phyloP scores from a whole-genome alignment of 2,888 invertebrate species.

The Agrochola macilenta region DNA sequence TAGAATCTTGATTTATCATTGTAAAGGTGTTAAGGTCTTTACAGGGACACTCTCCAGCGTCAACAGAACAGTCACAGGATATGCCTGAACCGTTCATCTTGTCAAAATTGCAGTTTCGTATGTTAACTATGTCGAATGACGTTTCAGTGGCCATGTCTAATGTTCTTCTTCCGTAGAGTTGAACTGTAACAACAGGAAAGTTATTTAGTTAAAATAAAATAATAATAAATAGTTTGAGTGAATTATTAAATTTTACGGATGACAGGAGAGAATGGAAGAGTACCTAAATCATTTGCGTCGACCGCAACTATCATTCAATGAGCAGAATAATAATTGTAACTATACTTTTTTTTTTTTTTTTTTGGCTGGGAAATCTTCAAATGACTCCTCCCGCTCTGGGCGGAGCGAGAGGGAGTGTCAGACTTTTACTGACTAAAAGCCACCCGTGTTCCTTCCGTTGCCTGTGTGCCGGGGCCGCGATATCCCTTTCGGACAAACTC shows the following conservation, averaged over 20 bases:
- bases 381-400: too few species aligned
- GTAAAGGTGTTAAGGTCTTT: too few species aligned
- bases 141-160: background rate
- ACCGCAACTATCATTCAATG: background rate
- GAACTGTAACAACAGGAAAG: conserved; percentile 13
- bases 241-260: background rate
- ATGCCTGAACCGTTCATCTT: background rate
- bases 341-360: too few species aligned
- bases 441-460: too few species aligned
- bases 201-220: background rate
- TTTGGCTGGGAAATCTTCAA: too few species aligned
- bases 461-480: too few species aligned
- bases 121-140: background rate
- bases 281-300: background rate
- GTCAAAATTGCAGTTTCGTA: conserved; percentile 2
- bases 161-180: background rate
- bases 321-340: too few species aligned
- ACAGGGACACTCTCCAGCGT: background rate
- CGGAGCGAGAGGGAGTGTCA: too few species aligned
- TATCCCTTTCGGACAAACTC: too few species aligned
- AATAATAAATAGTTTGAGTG: background rate
- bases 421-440: too few species aligned
- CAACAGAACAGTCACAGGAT: too few species aligned
- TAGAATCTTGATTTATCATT: conserved; percentile 4
- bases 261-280: background rate